Evolutionary conservation across 2,888 invertebrate genomes (phyloP).

Genomic region (Gisinianus flammeolus): DNA sequence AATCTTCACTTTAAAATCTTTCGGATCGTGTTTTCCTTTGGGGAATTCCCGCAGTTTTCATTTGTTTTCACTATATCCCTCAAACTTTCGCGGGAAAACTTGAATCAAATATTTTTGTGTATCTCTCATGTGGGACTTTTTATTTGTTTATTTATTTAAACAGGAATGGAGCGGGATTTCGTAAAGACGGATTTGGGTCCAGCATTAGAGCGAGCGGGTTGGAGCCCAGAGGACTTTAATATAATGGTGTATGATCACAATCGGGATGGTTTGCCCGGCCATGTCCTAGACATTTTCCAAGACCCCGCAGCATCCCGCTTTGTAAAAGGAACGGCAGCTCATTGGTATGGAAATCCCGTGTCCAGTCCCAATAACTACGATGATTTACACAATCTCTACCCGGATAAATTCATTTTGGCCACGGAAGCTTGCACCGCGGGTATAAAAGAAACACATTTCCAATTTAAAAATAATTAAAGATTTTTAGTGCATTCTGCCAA

Average conservation of each 20-base stretch:
- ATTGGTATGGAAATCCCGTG: constrained; percentile 34
- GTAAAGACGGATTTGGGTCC: constrained; percentile 61
- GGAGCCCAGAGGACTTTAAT: constrained; percentile 58
- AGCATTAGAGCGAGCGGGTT: constrained; percentile 58
- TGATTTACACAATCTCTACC: constrained; percentile 59
- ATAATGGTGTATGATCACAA: constrained; percentile 62
- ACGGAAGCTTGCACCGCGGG: constrained; percentile 64
- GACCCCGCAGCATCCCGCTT: constrained; percentile 50
- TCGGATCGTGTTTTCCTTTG: too few species aligned
- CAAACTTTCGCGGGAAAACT: too few species aligned
- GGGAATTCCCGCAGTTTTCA: too few species aligned
- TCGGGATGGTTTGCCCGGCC: constrained; percentile 54
- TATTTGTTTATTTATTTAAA: too few species aligned
- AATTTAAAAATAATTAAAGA: too few species aligned
- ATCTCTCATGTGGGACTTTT: too few species aligned
- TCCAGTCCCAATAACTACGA: constrained; percentile 44
- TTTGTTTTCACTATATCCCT: too few species aligned
- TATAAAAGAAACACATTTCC: too few species aligned
- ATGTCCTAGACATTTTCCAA: constrained; percentile 56
- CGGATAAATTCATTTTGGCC: constrained; percentile 64
- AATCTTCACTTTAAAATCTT: too few species aligned
- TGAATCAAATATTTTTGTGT: too few species aligned
- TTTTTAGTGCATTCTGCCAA: too few species aligned
- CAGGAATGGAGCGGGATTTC: constrained; percentile 61
- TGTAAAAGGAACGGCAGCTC: constrained; percentile 38